Evolutionary conservation across 2,888 invertebrate species (phyloP).

Genomic region (Lithophane semibrunnea): DNA sequence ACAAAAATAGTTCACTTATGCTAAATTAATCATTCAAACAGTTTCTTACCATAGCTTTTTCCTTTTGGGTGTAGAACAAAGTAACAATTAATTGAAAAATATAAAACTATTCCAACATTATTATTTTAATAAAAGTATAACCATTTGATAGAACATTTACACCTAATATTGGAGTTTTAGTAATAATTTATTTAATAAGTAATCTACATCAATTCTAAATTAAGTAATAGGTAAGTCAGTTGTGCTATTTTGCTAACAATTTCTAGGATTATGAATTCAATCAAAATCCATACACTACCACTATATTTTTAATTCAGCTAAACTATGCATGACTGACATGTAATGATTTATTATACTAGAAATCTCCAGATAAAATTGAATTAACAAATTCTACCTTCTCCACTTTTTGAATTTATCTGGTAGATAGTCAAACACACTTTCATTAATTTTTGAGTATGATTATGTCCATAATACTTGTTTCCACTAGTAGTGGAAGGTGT

Average conservation of each 20-base stretch:
- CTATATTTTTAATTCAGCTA: background rate
- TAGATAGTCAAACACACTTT: background rate
- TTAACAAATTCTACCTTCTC: background rate
- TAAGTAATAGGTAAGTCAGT: background rate
- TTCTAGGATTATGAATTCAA: background rate
- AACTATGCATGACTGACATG: background rate
- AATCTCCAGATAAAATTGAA: background rate
- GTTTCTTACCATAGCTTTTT: constrained; percentile 54
- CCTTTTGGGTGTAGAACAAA: constrained; percentile 26
- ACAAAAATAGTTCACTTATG: constrained; percentile 40
- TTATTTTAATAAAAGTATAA: background rate
- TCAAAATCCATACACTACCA: background rate
- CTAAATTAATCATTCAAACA: constrained; percentile 26
- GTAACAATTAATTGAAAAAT: constrained; percentile 11
- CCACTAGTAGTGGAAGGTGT: background rate
- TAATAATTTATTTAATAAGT: background rate
- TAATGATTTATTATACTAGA: background rate
- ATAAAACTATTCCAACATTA: constrained; percentile 1
- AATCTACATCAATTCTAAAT: background rate
- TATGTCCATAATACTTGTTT: background rate
- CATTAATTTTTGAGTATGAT: background rate
- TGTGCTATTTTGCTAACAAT: background rate
- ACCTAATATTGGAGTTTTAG: background rate
- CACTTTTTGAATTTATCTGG: background rate
- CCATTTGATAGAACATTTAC: background rate